A percentile compares a stretch with the other conserved stretches of the same genome.
Evolutionary conservation across 1,140 invertebrate species (phyloP).

Genomic region (Drosophila dunni): DNA sequence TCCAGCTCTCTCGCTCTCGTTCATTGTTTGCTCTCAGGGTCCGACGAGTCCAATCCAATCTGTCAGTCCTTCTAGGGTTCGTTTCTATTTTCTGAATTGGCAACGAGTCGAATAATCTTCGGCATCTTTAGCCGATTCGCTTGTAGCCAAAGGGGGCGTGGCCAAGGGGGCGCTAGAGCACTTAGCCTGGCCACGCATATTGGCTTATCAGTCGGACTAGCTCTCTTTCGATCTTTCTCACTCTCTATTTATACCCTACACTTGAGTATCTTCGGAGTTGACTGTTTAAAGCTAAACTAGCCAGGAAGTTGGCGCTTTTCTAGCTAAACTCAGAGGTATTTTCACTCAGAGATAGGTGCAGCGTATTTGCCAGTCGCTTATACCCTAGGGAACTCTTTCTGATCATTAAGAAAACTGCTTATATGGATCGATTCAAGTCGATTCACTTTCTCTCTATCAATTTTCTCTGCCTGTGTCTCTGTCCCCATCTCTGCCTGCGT

Average conservation of each 20-base stretch:
- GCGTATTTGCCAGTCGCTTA: conserved; percentile 35
- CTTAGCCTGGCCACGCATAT: conserved; percentile 60
- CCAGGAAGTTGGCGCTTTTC: too few species aligned
- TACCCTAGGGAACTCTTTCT: conserved; percentile 7
- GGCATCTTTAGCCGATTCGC: conserved; percentile 15
- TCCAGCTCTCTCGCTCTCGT: conserved; percentile 2
- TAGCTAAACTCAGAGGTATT: neutral
- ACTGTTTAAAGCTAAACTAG: neutral
- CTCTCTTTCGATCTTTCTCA: neutral
- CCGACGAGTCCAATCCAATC: conserved; percentile 50
- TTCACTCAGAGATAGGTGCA: neutral
- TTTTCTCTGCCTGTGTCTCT: conserved; percentile 39
- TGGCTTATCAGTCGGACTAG: conserved; percentile 48
- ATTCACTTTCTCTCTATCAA: conserved; percentile 45
- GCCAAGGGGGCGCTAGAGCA: conserved; percentile 20
- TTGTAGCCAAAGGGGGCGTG: neutral
- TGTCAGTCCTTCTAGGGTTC: conserved; percentile 84
- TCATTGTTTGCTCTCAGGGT: conserved; percentile 24
- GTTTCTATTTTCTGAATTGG: conserved; percentile 86
- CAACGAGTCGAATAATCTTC: conserved; percentile 44
- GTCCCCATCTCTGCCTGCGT: neutral
- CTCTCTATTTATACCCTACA: conserved; percentile 11
- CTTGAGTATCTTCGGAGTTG: neutral
- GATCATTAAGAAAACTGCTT: conserved; percentile 67
- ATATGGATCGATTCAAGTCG: conserved; percentile 75